Percentiles rank a stretch among this genome's conserved stretches.
Conservation (phyloP, 2,113 vertebrate genomes). For the Suncus etruscus region DNA sequence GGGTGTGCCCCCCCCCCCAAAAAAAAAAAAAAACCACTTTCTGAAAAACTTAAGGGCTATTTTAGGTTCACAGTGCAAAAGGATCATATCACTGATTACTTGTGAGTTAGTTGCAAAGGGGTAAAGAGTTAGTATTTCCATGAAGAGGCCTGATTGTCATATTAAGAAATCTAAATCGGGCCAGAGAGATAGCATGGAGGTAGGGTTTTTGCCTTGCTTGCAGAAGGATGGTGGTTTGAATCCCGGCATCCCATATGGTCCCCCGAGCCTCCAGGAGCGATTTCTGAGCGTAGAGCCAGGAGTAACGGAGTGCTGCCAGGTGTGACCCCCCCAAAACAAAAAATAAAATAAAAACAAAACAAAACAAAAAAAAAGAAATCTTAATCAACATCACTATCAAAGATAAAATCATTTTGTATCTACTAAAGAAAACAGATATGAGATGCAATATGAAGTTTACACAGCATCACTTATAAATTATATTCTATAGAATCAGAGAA, state of each 20-base stretch:
- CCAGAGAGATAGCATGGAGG: no score
- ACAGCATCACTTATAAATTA: not conserved
- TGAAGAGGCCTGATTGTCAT: not conserved
- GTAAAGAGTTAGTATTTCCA: not conserved
- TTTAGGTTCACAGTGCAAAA: not conserved
- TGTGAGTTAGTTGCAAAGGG: slow-evolving; percentile 12
- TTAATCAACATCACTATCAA: slow-evolving; percentile 31
- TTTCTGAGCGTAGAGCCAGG: no score
- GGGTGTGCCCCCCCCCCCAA: no score
- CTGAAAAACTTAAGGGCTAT: not conserved
- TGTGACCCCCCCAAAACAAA: no score
- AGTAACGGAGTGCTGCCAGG: no score
- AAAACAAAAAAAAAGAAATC: not conserved
- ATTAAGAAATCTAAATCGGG: slow-evolving; percentile 31
- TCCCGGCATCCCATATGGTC: no score
- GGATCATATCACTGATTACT: slow-evolving; percentile 14
- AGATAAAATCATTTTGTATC: not conserved
- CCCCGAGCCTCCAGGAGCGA: no score
- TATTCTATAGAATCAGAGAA: no score
- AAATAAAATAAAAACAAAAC: no score
- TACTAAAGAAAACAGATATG: not conserved
- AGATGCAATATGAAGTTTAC: not conserved
- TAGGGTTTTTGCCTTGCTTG: no score
- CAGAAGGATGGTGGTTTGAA: no score
- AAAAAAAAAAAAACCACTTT: not conserved